Evolutionary conservation across 1,140 invertebrate species (phyloP).

Genomic region (Zelostemma sp.): DNA sequence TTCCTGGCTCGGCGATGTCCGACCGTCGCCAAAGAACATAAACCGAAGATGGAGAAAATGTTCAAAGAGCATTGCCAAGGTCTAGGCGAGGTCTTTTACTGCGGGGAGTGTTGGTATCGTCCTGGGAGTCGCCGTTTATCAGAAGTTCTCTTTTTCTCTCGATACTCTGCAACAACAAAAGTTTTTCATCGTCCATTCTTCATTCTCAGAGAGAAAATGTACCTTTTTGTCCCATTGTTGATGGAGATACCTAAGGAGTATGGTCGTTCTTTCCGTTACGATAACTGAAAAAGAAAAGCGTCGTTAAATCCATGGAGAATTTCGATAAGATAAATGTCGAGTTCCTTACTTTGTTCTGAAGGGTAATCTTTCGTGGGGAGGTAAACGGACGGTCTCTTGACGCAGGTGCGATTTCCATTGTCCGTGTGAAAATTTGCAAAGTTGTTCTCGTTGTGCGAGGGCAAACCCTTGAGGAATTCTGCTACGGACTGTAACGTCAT

Average conservation of each 20-base stretch:
- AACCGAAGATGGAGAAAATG: conserved; percentile 10
- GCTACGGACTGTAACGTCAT: conserved; percentile 75
- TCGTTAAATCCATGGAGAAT: too few relatives aligned
- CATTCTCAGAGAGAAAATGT: conserved; percentile 30
- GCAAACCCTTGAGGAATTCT: conserved; percentile 92
- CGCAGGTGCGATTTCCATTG: conserved; percentile 83
- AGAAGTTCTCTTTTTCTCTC: conserved; percentile 65
- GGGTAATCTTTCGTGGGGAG: conserved; percentile 90
- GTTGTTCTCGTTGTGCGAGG: conserved; percentile 91
- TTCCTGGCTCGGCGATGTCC: background rate
- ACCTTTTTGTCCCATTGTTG: conserved; percentile 95
- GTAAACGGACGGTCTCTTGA: conserved; percentile 90
- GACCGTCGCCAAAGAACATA: conserved; percentile 10
- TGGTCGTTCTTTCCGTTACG: conserved; percentile 95
- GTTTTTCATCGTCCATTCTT: conserved; percentile 8
- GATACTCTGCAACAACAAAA: conserved; percentile 49
- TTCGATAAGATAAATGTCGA: conserved; percentile 1
- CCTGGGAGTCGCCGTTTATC: conserved; percentile 60
- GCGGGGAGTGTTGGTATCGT: conserved; percentile 58
- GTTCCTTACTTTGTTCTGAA: conserved; percentile 83
- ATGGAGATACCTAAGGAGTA: conserved; percentile 91
- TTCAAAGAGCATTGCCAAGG: conserved; percentile 59
- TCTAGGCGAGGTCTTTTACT: conserved; percentile 67
- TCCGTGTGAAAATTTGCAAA: conserved; percentile 91
- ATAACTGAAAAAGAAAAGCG: conserved; percentile 80